Evolutionary conservation across 2,797 vertebrate genomes (phyloP).

Genomic region (Falco naumanni): DNA sequence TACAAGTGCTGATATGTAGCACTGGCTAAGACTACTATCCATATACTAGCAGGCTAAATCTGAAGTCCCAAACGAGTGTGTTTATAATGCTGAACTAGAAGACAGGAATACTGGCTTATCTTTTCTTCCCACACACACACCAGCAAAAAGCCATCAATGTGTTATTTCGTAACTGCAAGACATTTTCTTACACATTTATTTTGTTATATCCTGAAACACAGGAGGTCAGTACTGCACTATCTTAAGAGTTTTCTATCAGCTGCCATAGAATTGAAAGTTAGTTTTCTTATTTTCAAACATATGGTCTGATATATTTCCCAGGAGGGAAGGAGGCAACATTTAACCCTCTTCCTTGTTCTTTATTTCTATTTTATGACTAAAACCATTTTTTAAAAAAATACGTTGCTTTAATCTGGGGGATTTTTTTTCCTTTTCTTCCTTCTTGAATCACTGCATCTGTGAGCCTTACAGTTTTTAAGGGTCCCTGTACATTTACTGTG

Average conservation of each 20-base stretch:
- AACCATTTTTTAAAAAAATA: background rate
- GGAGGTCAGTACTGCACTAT: conserved; percentile 67
- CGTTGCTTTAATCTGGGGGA: background rate
- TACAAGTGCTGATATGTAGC: background rate
- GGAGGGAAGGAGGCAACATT: conserved; percentile 22
- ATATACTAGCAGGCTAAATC: background rate
- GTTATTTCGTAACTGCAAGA: conserved; percentile 12
- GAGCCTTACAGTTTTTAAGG: background rate
- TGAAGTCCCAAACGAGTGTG: background rate
- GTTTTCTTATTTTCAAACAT: conserved; percentile 52
- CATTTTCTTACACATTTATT: conserved; percentile 11
- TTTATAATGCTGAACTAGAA: background rate
- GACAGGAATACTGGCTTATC: background rate
- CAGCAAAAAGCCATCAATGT: conserved; percentile 5
- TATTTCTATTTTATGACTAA: conserved; percentile 12
- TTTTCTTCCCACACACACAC: background rate
- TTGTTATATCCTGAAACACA: conserved; percentile 59
- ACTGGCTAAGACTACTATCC: background rate
- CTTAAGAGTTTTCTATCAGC: background rate
- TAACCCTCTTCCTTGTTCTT: conserved; percentile 16
- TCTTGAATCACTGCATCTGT: background rate
- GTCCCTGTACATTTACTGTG: background rate
- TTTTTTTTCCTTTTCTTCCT: background rate
- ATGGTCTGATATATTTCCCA: conserved; percentile 39
- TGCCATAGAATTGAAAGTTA: background rate